These are phyloP conservation scores for Pelodytes ibericus DNA, from an alignment of 2,797 vertebrate genomes.

Conservation along the genomic window DNA sequence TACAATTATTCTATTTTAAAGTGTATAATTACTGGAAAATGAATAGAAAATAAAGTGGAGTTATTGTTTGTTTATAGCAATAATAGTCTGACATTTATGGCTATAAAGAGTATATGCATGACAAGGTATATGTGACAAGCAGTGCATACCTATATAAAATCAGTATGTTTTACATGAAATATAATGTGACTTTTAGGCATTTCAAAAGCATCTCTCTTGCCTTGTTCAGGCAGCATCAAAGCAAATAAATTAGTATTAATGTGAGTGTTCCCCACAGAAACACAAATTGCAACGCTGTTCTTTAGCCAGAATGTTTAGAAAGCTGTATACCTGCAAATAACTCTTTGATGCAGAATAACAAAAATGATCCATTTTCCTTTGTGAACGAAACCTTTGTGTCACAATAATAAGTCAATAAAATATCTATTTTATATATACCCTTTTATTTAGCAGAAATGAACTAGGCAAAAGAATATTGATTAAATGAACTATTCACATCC, in stretches of 20 bases:
- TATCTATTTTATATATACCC: not conserved
- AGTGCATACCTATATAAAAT: constrained; percentile 16
- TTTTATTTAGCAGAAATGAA: not conserved
- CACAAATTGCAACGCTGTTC: constrained; percentile 35
- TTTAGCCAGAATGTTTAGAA: constrained; percentile 15
- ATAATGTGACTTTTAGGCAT: constrained; percentile 34
- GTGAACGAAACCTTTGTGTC: constrained; percentile 26
- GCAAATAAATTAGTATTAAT: constrained; percentile 49
- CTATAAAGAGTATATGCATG: not conserved
- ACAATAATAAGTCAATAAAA: constrained; percentile 3
- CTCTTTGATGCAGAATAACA: constrained; percentile 14
- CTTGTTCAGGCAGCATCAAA: constrained; percentile 52
- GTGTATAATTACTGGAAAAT: not conserved
- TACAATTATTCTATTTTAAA: not conserved
- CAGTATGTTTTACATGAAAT: constrained; percentile 29
- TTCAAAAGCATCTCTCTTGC: constrained; percentile 25
- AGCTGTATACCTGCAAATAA: constrained; percentile 33
- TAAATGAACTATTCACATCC: constrained; percentile 20
- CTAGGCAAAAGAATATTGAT: not conserved
- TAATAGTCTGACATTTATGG: not conserved
- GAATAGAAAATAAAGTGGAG: not conserved
- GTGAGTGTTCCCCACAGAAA: constrained; percentile 43
- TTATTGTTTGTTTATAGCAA: not conserved
- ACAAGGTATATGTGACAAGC: not conserved
- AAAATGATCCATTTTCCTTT: constrained; percentile 20